A percentile compares a stretch with the other conserved stretches of the same genome.
These are phyloP conservation scores for Babylonia areolata DNA, from an alignment of 1,140 invertebrate species.

Conservation along the genomic window DNA sequence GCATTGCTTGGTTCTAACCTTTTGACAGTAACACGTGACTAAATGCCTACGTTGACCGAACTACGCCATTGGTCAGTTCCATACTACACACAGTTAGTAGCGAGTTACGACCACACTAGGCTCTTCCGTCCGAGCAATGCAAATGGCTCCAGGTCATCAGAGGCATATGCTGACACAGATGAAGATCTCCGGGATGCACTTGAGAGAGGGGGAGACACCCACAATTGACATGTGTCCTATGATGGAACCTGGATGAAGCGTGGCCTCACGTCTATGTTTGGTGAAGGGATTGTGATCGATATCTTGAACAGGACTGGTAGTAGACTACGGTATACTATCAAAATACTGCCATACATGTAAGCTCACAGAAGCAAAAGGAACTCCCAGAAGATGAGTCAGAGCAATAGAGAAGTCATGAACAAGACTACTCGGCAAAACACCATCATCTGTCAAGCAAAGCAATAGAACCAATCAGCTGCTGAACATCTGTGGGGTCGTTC, in stretches of 20 bases:
- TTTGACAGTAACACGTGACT: too few relatives aligned
- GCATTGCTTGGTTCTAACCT: too few relatives aligned
- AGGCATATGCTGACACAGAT: background rate
- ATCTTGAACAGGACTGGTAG: background rate
- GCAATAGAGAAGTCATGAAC: background rate
- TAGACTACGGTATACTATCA: slow-evolving; percentile 9
- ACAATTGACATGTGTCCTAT: background rate
- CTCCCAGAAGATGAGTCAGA: background rate
- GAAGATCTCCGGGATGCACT: background rate
- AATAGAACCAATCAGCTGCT: slow-evolving; percentile 9
- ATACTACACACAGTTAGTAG: too few relatives aligned
- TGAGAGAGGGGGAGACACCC: background rate
- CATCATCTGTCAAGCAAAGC: background rate
- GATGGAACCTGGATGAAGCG: slow-evolving; percentile 34
- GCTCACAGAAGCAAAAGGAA: background rate
- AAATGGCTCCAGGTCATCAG: background rate
- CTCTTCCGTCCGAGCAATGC: too few relatives aligned
- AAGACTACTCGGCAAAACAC: background rate
- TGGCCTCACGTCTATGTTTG: slow-evolving; percentile 17
- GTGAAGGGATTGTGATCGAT: background rate
- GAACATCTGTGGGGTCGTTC: background rate
- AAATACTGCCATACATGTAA: slow-evolving; percentile 22
- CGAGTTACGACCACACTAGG: too few relatives aligned
- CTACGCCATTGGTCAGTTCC: too few relatives aligned
- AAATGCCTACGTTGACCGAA: too few relatives aligned